Evolutionary conservation across 2,113 vertebrate genomes (phyloP).

Genomic region (Eulemur macaco): DNA sequence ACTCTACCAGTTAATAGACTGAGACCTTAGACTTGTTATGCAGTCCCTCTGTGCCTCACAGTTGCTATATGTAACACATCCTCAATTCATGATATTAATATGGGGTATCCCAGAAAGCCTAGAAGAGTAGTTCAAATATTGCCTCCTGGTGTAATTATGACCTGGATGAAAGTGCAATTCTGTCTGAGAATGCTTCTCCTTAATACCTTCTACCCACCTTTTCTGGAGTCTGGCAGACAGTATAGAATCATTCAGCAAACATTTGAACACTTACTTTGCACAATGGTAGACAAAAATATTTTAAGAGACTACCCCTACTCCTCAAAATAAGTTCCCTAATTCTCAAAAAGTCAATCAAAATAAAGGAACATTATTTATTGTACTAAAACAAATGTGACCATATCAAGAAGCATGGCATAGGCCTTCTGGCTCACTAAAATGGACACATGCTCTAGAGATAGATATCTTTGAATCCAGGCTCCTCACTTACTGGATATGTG

Average conservation of each 20-base stretch:
- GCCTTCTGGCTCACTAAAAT: not conserved
- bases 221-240: not conserved
- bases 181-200: not conserved
- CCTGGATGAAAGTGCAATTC: not conserved
- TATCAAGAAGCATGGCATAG: not conserved
- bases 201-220: not conserved
- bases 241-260: not conserved
- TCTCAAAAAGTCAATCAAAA: slow-evolving; percentile 19
- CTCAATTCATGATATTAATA: not conserved
- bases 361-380: not conserved
- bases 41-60: not conserved
- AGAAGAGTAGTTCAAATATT: not conserved
- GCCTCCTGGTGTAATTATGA: not conserved
- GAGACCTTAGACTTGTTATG: not conserved
- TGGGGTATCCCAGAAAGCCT: not conserved
- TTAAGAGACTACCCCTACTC: not conserved
- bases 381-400: not conserved
- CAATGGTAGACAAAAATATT: not conserved
- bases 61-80: not conserved
- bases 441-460: not conserved
- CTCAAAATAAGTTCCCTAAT: not conserved
- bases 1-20: not conserved
- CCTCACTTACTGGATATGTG: not conserved
- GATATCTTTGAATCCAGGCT: not conserved
- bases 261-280: not conserved